Evolutionary conservation across 1,140 invertebrate genomes (phyloP), one percentile per base, ranked within the genome.

Genomic region (Oreohelix idahoensis): DNA sequence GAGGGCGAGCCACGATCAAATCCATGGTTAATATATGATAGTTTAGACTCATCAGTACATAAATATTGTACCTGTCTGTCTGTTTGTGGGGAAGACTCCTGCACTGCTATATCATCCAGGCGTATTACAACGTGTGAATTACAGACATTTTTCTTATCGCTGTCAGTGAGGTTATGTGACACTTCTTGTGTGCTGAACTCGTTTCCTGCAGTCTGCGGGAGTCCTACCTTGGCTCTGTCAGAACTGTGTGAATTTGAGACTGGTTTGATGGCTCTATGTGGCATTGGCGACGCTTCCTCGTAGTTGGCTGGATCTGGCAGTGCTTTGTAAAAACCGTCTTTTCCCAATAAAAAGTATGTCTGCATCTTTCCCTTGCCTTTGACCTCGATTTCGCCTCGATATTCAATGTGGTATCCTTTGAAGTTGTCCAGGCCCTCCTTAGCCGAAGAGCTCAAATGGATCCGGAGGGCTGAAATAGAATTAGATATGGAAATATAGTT

Each of bases 321-420:
- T 20, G 82, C 81, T 77, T 89, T 89, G 42, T 84, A 76, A 81
- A 88, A 88, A 8, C 88, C 90, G 38, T 88, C 87, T 53, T 83
- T 84, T 20, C 96, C 96, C 49, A 96, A 93, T 49, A 98, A 93
- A 96, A 97, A 98, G 92, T 96, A 98, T 0, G 97, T 98, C 83
- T 95, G 95, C 95, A 97, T 96, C 89, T 95, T 95, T 51, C 97
- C 97, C 93, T 97, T 98, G 73, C 97, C 97, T 84, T 93, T 91
- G 0, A 91, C 89, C 29, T 76, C 84, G 58, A 89, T 90, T 80
- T 90, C 89, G 15, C 90, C 90, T 11, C 90, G 85, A 45, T 86
- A 88, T 11, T 86, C 77, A 15, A 90, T 63, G 71, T 87, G 83
- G 80, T 91, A 91, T 8, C 89, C 88, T n/a, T 73, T 32, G 49